phyloP scores from a whole-genome alignment of 2,113 vertebrate genomes.

The Rana temporaria region DNA sequence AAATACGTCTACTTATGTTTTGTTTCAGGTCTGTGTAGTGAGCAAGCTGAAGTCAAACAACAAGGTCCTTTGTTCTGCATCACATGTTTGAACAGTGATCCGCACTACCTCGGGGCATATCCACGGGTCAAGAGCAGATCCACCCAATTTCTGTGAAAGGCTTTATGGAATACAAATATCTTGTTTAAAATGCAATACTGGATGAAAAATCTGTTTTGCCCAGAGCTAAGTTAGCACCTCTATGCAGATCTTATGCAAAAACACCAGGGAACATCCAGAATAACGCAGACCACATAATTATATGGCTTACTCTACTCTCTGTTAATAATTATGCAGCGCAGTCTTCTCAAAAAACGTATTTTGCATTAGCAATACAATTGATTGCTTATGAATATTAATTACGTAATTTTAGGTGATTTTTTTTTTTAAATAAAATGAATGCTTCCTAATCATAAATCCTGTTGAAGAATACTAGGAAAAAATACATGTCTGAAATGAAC shows the following conservation, averaged over 20 bases:
- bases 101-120: conserved; percentile 34
- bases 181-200: conserved; percentile 39
- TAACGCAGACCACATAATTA: conserved; percentile 17
- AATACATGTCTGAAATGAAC: too few species aligned
- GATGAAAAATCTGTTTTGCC: conserved; percentile 48
- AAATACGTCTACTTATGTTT: conserved; percentile 25
- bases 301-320: neutral
- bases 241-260: neutral
- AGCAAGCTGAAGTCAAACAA: conserved; percentile 24
- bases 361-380: neutral
- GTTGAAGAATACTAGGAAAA: too few species aligned
- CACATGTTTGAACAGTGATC: conserved; percentile 45
- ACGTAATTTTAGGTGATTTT: too few species aligned
- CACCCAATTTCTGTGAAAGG: conserved; percentile 45
- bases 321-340: neutral
- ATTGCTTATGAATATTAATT: conserved; percentile 6
- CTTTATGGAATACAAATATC: conserved; percentile 23
- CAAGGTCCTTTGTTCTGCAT: conserved; percentile 20
- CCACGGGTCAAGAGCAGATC: conserved; percentile 42
- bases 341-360: neutral
- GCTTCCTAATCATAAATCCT: too few species aligned
- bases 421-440: too few species aligned
- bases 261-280: neutral
- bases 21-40: conserved; percentile 21
- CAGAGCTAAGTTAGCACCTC: conserved; percentile 22